Evolutionary conservation across 2,113 vertebrate species (phyloP), one percentile per base, ranked within the genome.

Genomic region (Cheirogaleus medius): DNA sequence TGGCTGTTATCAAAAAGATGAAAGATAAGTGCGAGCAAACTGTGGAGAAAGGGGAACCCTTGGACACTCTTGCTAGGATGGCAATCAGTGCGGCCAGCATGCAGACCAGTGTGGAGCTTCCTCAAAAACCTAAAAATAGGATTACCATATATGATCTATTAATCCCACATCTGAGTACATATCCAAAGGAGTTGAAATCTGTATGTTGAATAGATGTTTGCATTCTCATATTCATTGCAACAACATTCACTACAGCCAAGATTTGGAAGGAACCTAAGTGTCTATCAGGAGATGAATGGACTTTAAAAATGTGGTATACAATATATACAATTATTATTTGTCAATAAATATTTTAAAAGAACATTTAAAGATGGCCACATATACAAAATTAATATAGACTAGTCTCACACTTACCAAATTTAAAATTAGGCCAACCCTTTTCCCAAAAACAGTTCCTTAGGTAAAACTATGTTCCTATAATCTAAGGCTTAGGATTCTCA

Each of bases 351-450:
- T 37, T 85, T 88, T 90, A 47, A 93, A 96, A 95, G 21, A 89
- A 63, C 37, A 89, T 34, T 71, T 92, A 69, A 68, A 80, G 58
- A 87, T 47, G 68, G 83, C 2, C 71, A 49, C 58, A 91, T 60
- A 85, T 42, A 52, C 25, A 77, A 81, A 96, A 91, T 82, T 91
- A 96, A 89, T 49, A 58, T 12, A 52, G 25, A 89, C 34, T 44
- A 74, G 25, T 42, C 60, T 29, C 11, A 63, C 14, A 17, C 20
- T 76, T 44, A 80, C 49, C 63, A 87, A 87, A 84, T 91, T 92
- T 93, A 89, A 94, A 94, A 90, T 39, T 14, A 74, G 81, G 68
- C 34, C 86, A 94, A 93, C 15, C 14, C 7, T 82, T 81, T 90
- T 25, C 27, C 56, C 80, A 44, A 83, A 74, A 93, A 42, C 74